A percentile compares a stretch with the other conserved stretches of the same genome.
Evolutionary conservation across 35 echinoderm and acorn worm species (phyloP).

Genomic region (Acanthaster planci): DNA sequence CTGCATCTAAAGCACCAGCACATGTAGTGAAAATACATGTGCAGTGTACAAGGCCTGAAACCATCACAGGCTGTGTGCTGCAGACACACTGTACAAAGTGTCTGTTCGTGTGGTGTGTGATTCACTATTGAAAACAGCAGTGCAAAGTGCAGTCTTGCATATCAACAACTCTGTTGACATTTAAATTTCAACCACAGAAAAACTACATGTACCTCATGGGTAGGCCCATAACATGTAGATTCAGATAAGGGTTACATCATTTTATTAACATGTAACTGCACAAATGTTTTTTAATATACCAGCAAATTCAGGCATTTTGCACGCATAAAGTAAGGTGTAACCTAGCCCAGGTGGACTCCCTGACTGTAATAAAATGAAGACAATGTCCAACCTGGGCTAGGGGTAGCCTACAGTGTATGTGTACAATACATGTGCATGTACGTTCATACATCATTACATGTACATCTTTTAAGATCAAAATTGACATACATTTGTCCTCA

Average conservation of each 20-base stretch:
- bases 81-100: not conserved
- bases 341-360: no score
- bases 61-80: not conserved
- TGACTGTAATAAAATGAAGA: no score
- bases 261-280: not conserved
- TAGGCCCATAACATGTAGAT: not conserved
- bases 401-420: no score
- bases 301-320: no score
- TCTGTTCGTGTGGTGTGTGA: not conserved
- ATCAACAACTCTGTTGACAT: conserved; percentile 10
- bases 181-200: conserved; percentile 23
- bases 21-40: not conserved
- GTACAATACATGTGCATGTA: no score
- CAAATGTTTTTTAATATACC: no score
- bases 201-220: not conserved
- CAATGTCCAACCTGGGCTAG: no score
- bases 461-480: no score
- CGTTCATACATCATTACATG: no score
- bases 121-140: not conserved
- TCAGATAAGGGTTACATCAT: not conserved
- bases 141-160: conserved; percentile 11
- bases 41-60: not conserved
- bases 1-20: not conserved
- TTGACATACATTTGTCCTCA: no score
- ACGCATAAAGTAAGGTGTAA: no score